Conservation (phyloP, 2,888 invertebrate species). For the Heliconius charithonia region DNA sequence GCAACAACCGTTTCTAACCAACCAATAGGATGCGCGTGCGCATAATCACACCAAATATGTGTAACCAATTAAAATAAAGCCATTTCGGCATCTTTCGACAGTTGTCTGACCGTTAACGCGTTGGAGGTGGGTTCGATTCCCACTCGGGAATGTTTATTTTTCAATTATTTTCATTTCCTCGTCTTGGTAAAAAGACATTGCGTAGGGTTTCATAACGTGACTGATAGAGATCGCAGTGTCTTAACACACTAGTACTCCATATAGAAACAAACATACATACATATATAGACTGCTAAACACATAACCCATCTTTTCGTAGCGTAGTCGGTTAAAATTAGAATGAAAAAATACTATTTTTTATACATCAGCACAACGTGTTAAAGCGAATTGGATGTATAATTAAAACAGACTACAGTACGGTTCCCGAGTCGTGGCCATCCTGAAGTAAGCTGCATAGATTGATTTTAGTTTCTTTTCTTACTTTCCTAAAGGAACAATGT, state of each 20-base stretch:
- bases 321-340: background rate
- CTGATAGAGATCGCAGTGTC: too few relatives aligned
- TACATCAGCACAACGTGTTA: constrained; percentile 17
- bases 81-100: background rate
- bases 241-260: too few relatives aligned
- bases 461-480: too few relatives aligned
- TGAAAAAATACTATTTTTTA: background rate
- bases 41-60: constrained; percentile 22
- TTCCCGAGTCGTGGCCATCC: too few relatives aligned
- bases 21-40: background rate
- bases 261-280: too few relatives aligned
- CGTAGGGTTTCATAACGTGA: too few relatives aligned
- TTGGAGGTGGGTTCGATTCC: background rate
- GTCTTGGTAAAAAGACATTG: too few relatives aligned
- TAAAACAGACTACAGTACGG: background rate
- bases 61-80: constrained; percentile 12
- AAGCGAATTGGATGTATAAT: constrained; percentile 16
- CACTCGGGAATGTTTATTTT: constrained; percentile 13
- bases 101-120: too few relatives aligned
- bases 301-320: background rate
- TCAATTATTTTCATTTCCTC: background rate
- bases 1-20: background rate
- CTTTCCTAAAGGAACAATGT: too few relatives aligned
- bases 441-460: too few relatives aligned
- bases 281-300: background rate